Evolutionary conservation across 2,888 invertebrate species (phyloP), one percentile per base, ranked within the genome.

Genomic region (Noctua comes): DNA sequence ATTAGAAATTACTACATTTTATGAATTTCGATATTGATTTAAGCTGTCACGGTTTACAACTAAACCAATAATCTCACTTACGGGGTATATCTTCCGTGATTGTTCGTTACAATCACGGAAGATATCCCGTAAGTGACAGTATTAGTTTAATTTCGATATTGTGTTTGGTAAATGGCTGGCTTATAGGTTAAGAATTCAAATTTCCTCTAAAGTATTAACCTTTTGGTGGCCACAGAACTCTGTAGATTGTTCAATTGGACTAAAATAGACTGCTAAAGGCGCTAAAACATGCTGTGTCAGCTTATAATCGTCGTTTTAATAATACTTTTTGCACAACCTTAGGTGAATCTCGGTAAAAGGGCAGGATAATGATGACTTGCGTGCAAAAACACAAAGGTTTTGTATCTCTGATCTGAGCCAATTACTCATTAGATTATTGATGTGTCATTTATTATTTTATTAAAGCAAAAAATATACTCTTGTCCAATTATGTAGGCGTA

Each of bases 371-470:
- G 0, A 43, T 66, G 43, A n/a, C 18, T 27, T 43, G 18, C 36
- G 5, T 36, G 18, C 2, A 24, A 21, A n/a, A 54, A 13, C 21
- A 24, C 24, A 82, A 77, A 77, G 27, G 73, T 77, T 69, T n/a
- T 0, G 18, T 4, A 70, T 48, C 69, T 69, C 78, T 70, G 85
- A 6, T 57, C 16, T 13, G 8, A 18, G 11, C 10, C 54, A 65
- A 66, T 70, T 73, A 70, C 46, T 80, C 66, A 68, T 69, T 64
- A 68, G 8, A 36, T 57, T 73, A 73, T 73, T 51, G 66, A 78
- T 76, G 75, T 78, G 85, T 82, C 75, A 75, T 85, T 36, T n/a
- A n/a, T 73, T 36, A 64, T 68, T 62, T 59, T 64, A 66, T 72
- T 48, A 57, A 3, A 66, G 24, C 27, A 82, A 84, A 77, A 84